Evolutionary conservation across 2,888 invertebrate species (phyloP).

Genomic region (Daptonema setosum): DNA sequence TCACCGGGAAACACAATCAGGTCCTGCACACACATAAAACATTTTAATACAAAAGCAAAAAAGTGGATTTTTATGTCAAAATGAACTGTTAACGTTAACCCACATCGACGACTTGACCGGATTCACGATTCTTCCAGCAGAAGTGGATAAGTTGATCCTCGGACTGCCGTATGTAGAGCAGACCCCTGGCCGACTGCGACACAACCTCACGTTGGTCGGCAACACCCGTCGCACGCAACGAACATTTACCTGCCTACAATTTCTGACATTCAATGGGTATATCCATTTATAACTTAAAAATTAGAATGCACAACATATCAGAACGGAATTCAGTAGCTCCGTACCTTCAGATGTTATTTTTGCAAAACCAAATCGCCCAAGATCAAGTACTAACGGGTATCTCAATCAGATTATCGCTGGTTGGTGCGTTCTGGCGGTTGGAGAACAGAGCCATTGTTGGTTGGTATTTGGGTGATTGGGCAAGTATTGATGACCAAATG

Average conservation of each 20-base stretch:
- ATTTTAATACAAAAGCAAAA: not conserved
- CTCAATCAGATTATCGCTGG: not conserved
- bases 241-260: not conserved
- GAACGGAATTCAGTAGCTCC: too few relatives aligned
- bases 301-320: not conserved
- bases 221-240: slow-evolving; percentile 4
- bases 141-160: slow-evolving; percentile 96
- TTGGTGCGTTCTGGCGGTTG: not conserved
- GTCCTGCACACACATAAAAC: slow-evolving; percentile 39
- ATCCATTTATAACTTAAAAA: not conserved
- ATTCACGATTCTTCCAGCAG: slow-evolving; percentile 92
- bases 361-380: not conserved
- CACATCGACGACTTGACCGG: slow-evolving; percentile 73
- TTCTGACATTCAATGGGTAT: not conserved
- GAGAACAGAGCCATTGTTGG: slow-evolving; percentile 1
- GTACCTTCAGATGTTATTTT: too few relatives aligned
- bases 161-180: slow-evolving; percentile 78
- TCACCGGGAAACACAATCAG: slow-evolving; percentile 95
- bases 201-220: slow-evolving; percentile 35
- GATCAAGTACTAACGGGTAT: not conserved
- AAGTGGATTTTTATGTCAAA: not conserved
- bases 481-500: too few relatives aligned
- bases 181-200: slow-evolving; percentile 67
- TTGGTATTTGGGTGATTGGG: too few relatives aligned
- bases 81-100: too few relatives aligned